Evolutionary conservation across 92 coral and sea anemone species (phyloP).

Genomic region (Pocillopora grandis): DNA sequence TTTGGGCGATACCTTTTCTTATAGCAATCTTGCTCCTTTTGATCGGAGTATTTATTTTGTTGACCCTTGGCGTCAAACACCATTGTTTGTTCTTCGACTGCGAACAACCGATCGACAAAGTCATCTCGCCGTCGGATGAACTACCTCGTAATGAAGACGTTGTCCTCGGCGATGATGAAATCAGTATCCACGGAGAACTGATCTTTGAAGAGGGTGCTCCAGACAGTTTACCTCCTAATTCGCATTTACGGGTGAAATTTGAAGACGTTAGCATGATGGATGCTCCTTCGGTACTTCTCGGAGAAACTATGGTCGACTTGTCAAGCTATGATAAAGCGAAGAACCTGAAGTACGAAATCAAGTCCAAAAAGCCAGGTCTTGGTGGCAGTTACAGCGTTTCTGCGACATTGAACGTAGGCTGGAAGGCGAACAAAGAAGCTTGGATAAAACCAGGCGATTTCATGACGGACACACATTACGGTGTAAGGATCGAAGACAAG

Average conservation of each 20-base stretch:
- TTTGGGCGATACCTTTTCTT: conserved; percentile 77
- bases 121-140: background rate
- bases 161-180: background rate
- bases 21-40: conserved; percentile 62
- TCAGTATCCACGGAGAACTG: conserved; percentile 38
- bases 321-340: conserved; percentile 64
- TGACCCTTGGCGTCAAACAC: conserved; percentile 68
- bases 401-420: conserved; percentile 91
- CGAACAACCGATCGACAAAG: conserved; percentile 48
- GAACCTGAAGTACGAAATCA: conserved; percentile 71
- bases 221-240: conserved; percentile 51
- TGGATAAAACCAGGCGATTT: conserved; percentile 82
- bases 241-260: conserved; percentile 71
- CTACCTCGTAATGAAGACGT: conserved; percentile 11
- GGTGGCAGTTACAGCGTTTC: conserved; percentile 62
- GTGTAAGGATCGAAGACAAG: conserved; percentile 53
- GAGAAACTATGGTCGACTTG: conserved; percentile 55
- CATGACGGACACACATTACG: conserved; percentile 62
- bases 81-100: conserved; percentile 80
- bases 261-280: conserved; percentile 75
- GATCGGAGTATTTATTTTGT: conserved; percentile 69
- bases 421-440: conserved; percentile 62
- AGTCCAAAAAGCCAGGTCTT: conserved; percentile 60
- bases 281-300: conserved; percentile 56
- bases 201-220: conserved; percentile 59